These are phyloP conservation scores for Discoglossus pictus DNA, from an alignment of 2,797 vertebrate genomes.

Conservation along the genomic window DNA sequence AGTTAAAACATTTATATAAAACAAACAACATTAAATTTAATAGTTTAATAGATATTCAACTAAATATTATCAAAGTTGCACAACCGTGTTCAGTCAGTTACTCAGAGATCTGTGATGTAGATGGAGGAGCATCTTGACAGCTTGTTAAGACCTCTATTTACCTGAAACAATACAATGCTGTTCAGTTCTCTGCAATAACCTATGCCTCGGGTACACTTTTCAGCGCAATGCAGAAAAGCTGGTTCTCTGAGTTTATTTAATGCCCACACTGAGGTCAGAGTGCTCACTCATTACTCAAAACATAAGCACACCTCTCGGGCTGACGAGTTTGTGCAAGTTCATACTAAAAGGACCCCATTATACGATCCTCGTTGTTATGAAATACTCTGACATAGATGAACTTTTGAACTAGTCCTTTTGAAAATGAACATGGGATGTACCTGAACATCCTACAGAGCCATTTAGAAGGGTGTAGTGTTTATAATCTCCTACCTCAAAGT, in stretches of 20 bases:
- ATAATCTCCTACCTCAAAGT: background rate
- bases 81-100: no score
- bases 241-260: background rate
- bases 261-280: background rate
- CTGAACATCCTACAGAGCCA: background rate
- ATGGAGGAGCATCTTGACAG: background rate
- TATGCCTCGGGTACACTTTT: background rate
- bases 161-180: background rate
- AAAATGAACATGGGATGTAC: background rate
- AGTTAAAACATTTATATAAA: no score
- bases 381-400: slow-evolving; percentile 2
- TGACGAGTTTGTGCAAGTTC: background rate
- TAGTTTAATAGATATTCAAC: no score
- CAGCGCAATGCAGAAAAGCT: slow-evolving; percentile 22
- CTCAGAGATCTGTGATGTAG: no score
- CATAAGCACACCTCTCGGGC: slow-evolving; percentile 6
- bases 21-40: no score
- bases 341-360: slow-evolving; percentile 3
- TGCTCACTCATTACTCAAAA: background rate
- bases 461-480: background rate
- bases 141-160: background rate
- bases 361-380: background rate
- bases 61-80: no score
- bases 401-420: slow-evolving; percentile 5
- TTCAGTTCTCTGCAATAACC: slow-evolving; percentile 7